Percentiles rank a stretch among this genome's conserved stretches.
These are phyloP conservation scores for Pollenia griseotomentosa DNA, from an alignment of 2,888 invertebrate species.

Conservation along the genomic window DNA sequence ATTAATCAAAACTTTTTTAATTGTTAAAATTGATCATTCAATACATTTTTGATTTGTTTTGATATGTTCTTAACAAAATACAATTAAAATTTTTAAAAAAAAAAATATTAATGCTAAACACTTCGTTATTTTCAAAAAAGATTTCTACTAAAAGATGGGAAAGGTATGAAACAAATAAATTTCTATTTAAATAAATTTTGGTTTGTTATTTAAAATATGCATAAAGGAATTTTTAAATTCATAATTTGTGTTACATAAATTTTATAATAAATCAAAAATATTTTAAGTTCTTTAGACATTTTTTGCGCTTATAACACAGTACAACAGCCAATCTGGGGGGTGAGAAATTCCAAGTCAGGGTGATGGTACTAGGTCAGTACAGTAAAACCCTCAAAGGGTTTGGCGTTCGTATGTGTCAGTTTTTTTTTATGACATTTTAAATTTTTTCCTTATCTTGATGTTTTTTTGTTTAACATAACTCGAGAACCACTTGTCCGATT, in stretches of 20 bases:
- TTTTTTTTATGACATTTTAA: no score
- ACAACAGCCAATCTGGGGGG: no score
- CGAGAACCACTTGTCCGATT: no score
- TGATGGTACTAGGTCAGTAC: no score
- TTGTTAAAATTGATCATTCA: background rate
- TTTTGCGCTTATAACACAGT: background rate
- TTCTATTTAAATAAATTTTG: constrained; percentile 4
- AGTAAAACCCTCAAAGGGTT: no score
- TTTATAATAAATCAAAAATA: constrained; percentile 16
- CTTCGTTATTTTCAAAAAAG: constrained; percentile 3
- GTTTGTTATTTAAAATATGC: background rate
- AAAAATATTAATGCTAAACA: constrained; percentile 41
- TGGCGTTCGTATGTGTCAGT: no score
- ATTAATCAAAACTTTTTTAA: no score
- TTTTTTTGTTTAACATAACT: no score
- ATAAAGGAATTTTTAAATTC: constrained; percentile 29
- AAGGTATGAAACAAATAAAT: background rate
- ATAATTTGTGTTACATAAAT: constrained; percentile 38
- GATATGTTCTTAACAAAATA: constrained; percentile 42
- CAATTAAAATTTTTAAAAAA: constrained; percentile 41
- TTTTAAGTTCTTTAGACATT: background rate
- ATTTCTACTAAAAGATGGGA: background rate
- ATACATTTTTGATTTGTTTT: constrained; percentile 46
- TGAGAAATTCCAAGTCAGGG: no score
- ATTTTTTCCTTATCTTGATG: no score